These are phyloP conservation scores for Pterostichus niger DNA, from an alignment of 2,888 invertebrate genomes.

Conservation along the genomic window DNA sequence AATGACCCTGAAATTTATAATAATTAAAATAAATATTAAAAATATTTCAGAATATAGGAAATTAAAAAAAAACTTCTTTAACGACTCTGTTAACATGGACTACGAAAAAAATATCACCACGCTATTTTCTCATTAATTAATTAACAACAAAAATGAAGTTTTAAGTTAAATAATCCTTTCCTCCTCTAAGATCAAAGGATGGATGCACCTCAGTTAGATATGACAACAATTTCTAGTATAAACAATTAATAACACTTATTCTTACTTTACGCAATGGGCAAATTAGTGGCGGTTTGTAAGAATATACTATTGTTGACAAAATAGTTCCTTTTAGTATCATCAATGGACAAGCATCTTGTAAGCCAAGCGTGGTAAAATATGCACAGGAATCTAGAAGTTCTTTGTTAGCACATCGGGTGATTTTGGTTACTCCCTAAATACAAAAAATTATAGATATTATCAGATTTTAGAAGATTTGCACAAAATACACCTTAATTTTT, in stretches of 20 bases:
- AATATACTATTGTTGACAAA: background rate
- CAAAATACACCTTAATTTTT: background rate
- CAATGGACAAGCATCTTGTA: slow-evolving; percentile 6
- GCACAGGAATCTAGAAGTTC: background rate
- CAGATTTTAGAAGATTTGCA: too few relatives aligned
- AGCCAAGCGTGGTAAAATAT: background rate
- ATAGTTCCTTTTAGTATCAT: background rate
- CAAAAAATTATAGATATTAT: too few relatives aligned
- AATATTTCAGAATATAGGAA: background rate
- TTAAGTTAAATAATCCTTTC: too few relatives aligned
- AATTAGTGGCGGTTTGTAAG: background rate
- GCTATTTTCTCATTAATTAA: too few relatives aligned
- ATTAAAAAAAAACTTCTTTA: too few relatives aligned
- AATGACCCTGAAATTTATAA: slow-evolving; percentile 10
- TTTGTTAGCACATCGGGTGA: background rate
- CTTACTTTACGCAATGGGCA: slow-evolving; percentile 9
- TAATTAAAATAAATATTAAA: background rate
- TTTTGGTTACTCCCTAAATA: background rate
- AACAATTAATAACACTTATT: too few relatives aligned
- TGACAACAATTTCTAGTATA: too few relatives aligned
- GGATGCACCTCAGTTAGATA: too few relatives aligned
- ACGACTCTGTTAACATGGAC: too few relatives aligned
- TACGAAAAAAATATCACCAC: too few relatives aligned
- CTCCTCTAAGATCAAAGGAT: too few relatives aligned
- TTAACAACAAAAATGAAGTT: too few relatives aligned